Percentiles rank a stretch among this genome's conserved stretches.
These are phyloP conservation scores for Barnardius zonarius DNA, from an alignment of 2,113 vertebrate genomes.

Conservation along the genomic window DNA sequence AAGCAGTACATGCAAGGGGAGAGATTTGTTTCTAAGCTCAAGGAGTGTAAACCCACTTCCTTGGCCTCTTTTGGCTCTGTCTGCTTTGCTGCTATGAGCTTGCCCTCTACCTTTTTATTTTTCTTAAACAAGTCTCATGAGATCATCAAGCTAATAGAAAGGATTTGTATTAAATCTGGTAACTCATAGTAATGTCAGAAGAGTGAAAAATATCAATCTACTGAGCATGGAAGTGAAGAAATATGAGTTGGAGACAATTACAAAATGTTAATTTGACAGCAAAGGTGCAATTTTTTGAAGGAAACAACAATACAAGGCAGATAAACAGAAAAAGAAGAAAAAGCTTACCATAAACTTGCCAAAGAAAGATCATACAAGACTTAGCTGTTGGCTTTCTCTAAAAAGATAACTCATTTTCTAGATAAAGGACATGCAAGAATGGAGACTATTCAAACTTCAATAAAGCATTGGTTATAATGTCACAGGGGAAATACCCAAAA, in stretches of 20 bases:
- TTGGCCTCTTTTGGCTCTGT: background rate
- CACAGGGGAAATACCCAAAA: background rate
- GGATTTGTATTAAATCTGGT: slow-evolving; percentile 13
- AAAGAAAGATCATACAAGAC: background rate
- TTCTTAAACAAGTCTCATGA: background rate
- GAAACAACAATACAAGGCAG: background rate
- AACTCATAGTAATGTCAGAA: background rate
- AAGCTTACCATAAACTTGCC: background rate
- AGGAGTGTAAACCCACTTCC: background rate
- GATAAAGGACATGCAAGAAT: background rate
- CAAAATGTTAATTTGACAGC: background rate
- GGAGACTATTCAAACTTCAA: background rate
- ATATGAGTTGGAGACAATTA: background rate
- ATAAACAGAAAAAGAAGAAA: background rate
- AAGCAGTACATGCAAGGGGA: background rate
- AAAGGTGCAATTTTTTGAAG: background rate
- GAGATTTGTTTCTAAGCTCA: background rate
- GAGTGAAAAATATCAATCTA: background rate
- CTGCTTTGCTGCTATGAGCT: background rate
- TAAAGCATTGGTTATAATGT: background rate
- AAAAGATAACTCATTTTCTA: background rate
- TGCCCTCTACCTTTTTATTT: background rate
- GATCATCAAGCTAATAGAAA: slow-evolving; percentile 1
- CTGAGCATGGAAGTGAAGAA: background rate
- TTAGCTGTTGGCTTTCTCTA: background rate